Conservation (phyloP, 2,888 invertebrate species). For the Smittia aterrima region DNA sequence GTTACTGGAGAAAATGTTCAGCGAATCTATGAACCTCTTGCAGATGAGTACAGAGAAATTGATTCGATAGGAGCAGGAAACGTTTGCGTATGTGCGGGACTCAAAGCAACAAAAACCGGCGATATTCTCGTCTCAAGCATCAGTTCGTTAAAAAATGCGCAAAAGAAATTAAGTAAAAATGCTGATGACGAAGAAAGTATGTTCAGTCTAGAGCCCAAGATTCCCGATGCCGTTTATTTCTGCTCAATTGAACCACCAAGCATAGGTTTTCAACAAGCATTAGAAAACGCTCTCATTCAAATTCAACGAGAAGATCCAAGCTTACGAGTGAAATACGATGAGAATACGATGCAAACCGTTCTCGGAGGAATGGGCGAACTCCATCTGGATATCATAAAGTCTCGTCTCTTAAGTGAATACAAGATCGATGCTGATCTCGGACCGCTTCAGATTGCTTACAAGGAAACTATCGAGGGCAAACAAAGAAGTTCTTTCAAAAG, state of each 20-base stretch:
- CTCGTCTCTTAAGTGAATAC: conserved; percentile 83
- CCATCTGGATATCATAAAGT: conserved; percentile 90
- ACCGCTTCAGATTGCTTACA: conserved; percentile 87
- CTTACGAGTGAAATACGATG: conserved; percentile 69
- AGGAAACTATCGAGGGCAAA: conserved; percentile 64
- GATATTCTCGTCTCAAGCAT: conserved; percentile 68
- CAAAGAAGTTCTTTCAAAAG: conserved; percentile 45
- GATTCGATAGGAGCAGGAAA: conserved; percentile 68
- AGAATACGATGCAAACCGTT: conserved; percentile 83
- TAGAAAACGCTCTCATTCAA: conserved; percentile 78
- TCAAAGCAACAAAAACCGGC: conserved; percentile 76
- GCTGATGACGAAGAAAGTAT: conserved; percentile 47
- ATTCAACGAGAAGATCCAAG: conserved; percentile 91
- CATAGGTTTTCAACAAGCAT: conserved; percentile 65
- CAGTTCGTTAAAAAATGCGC: conserved; percentile 60
- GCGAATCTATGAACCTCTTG: conserved; percentile 67
- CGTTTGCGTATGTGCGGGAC: conserved; percentile 84
- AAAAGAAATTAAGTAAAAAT: conserved; percentile 51
- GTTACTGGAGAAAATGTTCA: conserved; percentile 48
- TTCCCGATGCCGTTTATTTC: conserved; percentile 95
- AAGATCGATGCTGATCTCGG: conserved; percentile 90
- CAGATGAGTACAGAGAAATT: conserved; percentile 85
- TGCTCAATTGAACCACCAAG: conserved; percentile 94
- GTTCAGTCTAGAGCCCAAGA: conserved; percentile 59
- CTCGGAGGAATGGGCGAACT: conserved; percentile 96